A percentile compares a stretch with the other conserved stretches of the same genome.
Conservation (phyloP, 2,797 vertebrate species). For the Micropoecilia bifurca region DNA sequence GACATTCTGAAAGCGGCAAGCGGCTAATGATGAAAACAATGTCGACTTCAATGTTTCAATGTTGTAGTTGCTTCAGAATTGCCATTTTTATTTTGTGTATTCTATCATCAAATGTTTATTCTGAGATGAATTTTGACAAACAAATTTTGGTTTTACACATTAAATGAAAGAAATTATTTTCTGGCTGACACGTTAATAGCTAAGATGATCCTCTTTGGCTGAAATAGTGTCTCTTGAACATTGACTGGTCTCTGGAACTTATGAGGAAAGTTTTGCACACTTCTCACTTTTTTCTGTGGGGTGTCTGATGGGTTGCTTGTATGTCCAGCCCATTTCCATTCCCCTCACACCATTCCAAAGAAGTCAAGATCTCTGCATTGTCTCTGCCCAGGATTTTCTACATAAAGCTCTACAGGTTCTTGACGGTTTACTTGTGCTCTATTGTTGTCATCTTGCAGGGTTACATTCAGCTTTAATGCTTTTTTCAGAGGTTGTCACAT, state of each 20-base stretch:
- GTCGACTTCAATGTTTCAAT: conserved; percentile 38
- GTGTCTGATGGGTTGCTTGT: background rate
- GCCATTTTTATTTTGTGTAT: conserved; percentile 11
- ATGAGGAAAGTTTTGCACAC: background rate
- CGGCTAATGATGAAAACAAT: conserved; percentile 38
- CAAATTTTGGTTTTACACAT: too few species aligned
- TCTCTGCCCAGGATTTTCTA: background rate
- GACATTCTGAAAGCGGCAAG: conserved; percentile 53
- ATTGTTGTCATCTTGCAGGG: background rate
- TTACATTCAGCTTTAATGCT: background rate
- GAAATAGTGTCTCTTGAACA: too few species aligned
- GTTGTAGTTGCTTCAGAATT: conserved; percentile 12
- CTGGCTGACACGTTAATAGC: too few species aligned
- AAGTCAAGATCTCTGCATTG: background rate
- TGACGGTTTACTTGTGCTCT: background rate
- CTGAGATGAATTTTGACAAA: background rate
- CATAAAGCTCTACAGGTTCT: background rate
- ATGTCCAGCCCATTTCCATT: background rate
- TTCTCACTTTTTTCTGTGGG: background rate
- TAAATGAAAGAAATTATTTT: too few species aligned
- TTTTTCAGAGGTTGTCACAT: background rate
- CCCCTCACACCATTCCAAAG: background rate
- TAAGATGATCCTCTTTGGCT: too few species aligned
- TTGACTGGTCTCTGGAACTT: too few species aligned
- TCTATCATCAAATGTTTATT: background rate